phyloP scores from a whole-genome alignment of 2,113 vertebrate genomes.

The human region DNA sequence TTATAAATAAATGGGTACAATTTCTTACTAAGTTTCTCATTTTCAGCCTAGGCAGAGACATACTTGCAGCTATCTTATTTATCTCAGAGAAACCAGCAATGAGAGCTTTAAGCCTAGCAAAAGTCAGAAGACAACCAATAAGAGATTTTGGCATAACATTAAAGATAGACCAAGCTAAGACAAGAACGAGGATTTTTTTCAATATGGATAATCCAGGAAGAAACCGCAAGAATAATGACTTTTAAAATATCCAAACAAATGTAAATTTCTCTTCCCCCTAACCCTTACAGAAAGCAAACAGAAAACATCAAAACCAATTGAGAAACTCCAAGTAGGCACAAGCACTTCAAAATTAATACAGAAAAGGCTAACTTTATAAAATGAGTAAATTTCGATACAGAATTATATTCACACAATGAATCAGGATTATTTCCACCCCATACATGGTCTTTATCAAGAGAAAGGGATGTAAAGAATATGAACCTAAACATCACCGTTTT shows the following conservation, averaged over 20 bases:
- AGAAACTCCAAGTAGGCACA: background rate
- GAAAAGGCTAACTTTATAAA: background rate
- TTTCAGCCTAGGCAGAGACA: background rate
- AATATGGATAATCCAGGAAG: background rate
- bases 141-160: background rate
- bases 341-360: background rate
- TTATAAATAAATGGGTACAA: conserved; percentile 14
- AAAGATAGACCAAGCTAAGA: background rate
- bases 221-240: background rate
- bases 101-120: background rate
- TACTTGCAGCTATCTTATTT: background rate
- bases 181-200: background rate
- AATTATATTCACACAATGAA: background rate
- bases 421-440: background rate
- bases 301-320: background rate
- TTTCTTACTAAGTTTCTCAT: background rate
- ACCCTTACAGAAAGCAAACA: background rate
- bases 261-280: background rate
- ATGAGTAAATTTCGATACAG: background rate
- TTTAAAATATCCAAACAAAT: background rate
- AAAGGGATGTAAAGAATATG: background rate
- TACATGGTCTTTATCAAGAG: background rate
- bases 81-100: background rate
- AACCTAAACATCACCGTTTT: background rate
- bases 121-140: background rate